Evolutionary conservation across 2,888 invertebrate species (phyloP), one percentile per base, ranked within the genome.

Genomic region (Protula sp.): DNA sequence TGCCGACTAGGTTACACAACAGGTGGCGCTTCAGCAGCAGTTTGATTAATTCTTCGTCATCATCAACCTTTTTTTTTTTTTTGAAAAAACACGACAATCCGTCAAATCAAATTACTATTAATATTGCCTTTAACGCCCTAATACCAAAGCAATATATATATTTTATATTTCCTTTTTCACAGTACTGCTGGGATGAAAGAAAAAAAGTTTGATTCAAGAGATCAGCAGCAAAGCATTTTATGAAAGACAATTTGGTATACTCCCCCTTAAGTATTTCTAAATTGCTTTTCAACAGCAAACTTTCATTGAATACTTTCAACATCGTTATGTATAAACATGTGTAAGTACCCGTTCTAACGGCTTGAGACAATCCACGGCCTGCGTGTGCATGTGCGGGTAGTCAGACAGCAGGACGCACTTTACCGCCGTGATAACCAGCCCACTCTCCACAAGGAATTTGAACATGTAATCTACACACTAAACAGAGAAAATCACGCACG

Each of bases 21-120:
- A 77, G 70, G 31, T 68, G 67, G 38, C 70, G 64, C 59, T 69
- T 60, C 54, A 78, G 65, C 14, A 77, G 53, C 19, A 75, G 66
- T 22, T 63, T 51, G 26, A 73, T 59, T 22, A 77, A 60, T 31
- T 74, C 74, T 1, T 58, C n/a, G 29, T 61, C 66, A 14, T 64
- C 58, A 22, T 60, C 57, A 26, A 55, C 55, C 9, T 50, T 29
- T 22, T 30, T 29, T 30, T 30, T n/a, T n/a, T n/a, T n/a, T n/a
- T n/a, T n/a, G n/a, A 47, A 30, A 28, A 14, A 1, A 57, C 50
- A 50, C 9, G 14, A 50, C 14, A 19, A 5, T 19, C 50, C n/a
- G n/a, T n/a, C n/a, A n/a, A n/a, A n/a, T n/a, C n/a, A n/a, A n/a
- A n/a, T n/a, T n/a, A n/a, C n/a, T n/a, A n/a, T n/a, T n/a, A n/a